phyloP scores from a whole-genome alignment of 2,888 invertebrate genomes.

The Hypena proboscidalis region DNA sequence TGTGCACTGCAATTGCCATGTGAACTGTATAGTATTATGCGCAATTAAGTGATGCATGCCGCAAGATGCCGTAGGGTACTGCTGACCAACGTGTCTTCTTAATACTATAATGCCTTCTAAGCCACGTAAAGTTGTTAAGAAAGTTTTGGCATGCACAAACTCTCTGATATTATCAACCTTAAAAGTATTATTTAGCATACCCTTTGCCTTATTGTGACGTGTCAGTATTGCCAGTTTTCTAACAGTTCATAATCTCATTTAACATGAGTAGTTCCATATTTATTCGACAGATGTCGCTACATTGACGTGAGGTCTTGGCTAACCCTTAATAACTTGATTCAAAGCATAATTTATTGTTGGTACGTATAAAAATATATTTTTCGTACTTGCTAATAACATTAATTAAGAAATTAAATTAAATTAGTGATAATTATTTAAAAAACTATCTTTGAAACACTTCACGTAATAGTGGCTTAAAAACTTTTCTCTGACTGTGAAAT shows the following conservation, averaged over 20 bases:
- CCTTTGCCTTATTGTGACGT: too few relatives aligned
- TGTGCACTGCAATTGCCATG: too few relatives aligned
- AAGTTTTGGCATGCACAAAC: too few relatives aligned
- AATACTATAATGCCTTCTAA: too few relatives aligned
- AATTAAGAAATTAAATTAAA: slow-evolving; percentile 32
- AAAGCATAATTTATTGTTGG: slow-evolving; percentile 22
- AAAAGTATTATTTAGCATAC: too few relatives aligned
- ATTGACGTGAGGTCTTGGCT: slow-evolving; percentile 22
- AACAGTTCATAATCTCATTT: slow-evolving; percentile 23
- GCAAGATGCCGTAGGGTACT: too few relatives aligned
- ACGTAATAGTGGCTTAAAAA: slow-evolving; percentile 26
- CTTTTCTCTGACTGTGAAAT: slow-evolving; percentile 32
- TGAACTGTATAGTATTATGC: too few relatives aligned
- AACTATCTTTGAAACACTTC: slow-evolving; percentile 23
- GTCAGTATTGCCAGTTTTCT: too few relatives aligned
- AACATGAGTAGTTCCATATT: slow-evolving; percentile 35
- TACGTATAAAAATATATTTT: slow-evolving; percentile 22
- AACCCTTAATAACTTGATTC: slow-evolving; percentile 19
- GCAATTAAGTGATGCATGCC: too few relatives aligned
- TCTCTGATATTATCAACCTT: too few relatives aligned
- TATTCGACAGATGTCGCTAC: slow-evolving; percentile 25
- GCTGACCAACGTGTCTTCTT: too few relatives aligned
- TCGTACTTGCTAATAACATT: slow-evolving; percentile 25
- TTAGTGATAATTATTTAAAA: slow-evolving; percentile 20
- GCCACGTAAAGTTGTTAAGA: too few relatives aligned